Conservation (phyloP, 2,888 invertebrate genomes). For the Eupithecia vulgata region DNA sequence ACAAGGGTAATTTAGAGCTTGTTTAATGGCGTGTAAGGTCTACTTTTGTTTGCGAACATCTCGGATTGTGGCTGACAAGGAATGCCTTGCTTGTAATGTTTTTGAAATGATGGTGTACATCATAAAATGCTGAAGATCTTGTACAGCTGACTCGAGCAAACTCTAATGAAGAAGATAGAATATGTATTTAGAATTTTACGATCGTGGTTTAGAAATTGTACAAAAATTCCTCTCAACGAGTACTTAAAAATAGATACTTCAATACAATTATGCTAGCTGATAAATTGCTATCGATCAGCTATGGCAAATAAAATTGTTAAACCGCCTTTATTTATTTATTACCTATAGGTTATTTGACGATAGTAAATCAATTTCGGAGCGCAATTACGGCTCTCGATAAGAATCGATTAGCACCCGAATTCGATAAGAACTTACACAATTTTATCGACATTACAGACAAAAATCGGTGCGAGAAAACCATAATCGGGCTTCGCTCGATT, state of each 20-base stretch:
- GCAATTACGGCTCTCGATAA: no score
- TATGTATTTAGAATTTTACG: neutral
- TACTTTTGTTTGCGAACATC: constrained; percentile 6
- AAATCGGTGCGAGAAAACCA: neutral
- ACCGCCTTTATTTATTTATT: neutral
- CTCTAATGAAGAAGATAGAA: no score
- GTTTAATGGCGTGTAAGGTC: constrained; percentile 8
- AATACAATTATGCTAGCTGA: neutral
- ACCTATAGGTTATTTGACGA: neutral
- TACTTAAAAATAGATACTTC: neutral
- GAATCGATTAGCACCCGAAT: no score
- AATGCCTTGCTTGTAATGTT: neutral
- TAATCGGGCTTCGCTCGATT: neutral
- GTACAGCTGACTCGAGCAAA: no score
- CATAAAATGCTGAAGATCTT: neutral
- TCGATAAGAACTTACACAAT: neutral
- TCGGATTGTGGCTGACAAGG: neutral
- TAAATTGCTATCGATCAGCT: neutral
- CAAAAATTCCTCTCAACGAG: neutral
- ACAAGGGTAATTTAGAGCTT: constrained; percentile 3
- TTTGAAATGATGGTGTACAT: neutral
- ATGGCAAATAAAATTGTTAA: neutral
- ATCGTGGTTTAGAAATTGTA: neutral
- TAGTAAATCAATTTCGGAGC: neutral
- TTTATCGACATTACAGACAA: neutral